Conservation (phyloP, 2,888 invertebrate species). For the Campopleginae sp. region DNA sequence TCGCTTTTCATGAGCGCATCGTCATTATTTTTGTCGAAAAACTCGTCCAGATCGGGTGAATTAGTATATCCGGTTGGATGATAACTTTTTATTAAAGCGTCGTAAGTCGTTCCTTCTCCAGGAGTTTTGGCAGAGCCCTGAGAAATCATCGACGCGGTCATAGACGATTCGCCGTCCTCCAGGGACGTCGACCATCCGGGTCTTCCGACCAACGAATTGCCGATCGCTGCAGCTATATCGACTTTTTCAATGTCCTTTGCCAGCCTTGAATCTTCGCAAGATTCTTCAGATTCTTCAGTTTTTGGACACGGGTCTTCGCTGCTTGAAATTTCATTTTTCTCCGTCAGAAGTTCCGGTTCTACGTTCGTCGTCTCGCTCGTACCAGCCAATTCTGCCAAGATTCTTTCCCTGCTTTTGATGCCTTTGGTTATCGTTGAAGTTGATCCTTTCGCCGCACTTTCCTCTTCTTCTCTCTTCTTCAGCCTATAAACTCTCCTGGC, state of each 20-base stretch:
- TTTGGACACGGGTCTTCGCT: neutral
- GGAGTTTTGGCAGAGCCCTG: constrained; percentile 84
- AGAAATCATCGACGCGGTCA: constrained; percentile 85
- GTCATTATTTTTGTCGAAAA: constrained; percentile 81
- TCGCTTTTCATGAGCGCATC: constrained; percentile 64
- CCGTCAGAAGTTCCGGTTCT: neutral
- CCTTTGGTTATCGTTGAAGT: neutral
- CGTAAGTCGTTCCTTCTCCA: constrained; percentile 85
- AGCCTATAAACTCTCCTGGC: constrained; percentile 41
- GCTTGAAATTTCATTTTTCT: neutral
- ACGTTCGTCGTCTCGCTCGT: neutral
- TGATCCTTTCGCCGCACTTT: constrained; percentile 9
- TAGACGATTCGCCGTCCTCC: constrained; percentile 85
- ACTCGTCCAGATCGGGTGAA: constrained; percentile 87
- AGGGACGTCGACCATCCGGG: constrained; percentile 88
- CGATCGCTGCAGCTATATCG: constrained; percentile 82
- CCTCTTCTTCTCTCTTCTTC: constrained; percentile 40
- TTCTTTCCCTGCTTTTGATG: constrained; percentile 1
- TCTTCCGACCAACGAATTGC: constrained; percentile 88
- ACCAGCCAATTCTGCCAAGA: neutral
- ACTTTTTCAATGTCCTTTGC: constrained; percentile 55
- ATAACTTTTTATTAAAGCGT: constrained; percentile 87
- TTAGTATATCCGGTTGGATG: constrained; percentile 84
- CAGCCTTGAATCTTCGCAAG: constrained; percentile 6
- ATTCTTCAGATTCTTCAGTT: neutral